These are phyloP conservation scores for Pholis gunnellus DNA, from an alignment of 2,113 vertebrate genomes.

Conservation along the genomic window DNA sequence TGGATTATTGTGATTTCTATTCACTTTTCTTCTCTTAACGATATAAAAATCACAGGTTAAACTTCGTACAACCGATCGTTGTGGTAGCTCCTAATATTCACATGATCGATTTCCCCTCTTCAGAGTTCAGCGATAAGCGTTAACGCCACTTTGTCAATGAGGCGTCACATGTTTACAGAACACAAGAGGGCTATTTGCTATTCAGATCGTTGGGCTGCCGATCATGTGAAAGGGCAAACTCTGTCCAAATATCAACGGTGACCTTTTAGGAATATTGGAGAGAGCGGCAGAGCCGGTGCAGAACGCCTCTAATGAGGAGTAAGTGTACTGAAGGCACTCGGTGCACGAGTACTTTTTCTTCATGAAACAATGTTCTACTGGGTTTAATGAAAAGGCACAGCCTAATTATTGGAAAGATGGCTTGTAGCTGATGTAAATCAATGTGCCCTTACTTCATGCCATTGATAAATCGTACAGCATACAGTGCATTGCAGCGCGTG, in stretches of 20 bases:
- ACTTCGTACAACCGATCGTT: background rate
- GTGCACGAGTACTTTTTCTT: slow-evolving; percentile 14
- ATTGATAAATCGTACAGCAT: slow-evolving; percentile 48
- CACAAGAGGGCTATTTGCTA: slow-evolving; percentile 74
- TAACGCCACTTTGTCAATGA: slow-evolving; percentile 47
- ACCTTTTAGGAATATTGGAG: slow-evolving; percentile 84
- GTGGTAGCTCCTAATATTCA: slow-evolving; percentile 1
- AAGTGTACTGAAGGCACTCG: slow-evolving; percentile 39
- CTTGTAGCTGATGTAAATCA: slow-evolving; percentile 52
- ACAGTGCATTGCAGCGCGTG: slow-evolving; percentile 24
- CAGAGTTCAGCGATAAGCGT: slow-evolving; percentile 25
- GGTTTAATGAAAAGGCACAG: slow-evolving; percentile 54
- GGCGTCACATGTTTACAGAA: slow-evolving; percentile 67
- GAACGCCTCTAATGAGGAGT: slow-evolving; percentile 76
- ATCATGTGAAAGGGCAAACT: slow-evolving; percentile 83
- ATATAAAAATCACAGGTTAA: background rate
- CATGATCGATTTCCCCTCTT: slow-evolving; percentile 33
- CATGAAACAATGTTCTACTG: slow-evolving; percentile 46
- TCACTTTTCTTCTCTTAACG: background rate
- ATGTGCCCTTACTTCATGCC: slow-evolving; percentile 58
- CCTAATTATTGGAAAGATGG: slow-evolving; percentile 58
- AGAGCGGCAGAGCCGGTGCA: slow-evolving; percentile 57
- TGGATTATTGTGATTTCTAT: background rate
- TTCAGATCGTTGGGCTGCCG: slow-evolving; percentile 74
- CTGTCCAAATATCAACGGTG: slow-evolving; percentile 86